A percentile compares a stretch with the other conserved stretches of the same genome.
phyloP scores from a whole-genome alignment of 2,888 invertebrate species.

The Drosophila paramelanica region DNA sequence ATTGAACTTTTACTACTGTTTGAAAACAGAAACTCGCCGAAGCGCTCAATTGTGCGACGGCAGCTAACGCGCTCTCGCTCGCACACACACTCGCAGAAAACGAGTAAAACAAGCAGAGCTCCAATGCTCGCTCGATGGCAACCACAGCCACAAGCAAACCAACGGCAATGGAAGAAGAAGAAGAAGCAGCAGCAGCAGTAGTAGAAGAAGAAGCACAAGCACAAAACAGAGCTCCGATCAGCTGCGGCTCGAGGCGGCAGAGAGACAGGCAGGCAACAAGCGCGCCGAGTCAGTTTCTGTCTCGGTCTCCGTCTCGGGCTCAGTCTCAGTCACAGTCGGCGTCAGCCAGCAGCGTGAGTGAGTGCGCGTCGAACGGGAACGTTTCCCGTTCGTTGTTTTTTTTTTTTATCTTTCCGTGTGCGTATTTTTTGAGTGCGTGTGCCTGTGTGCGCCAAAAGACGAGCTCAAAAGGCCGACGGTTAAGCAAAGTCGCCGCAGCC shows the following conservation, averaged over 20 bases:
- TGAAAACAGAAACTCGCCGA: constrained; percentile 56
- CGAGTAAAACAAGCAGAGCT: constrained; percentile 39
- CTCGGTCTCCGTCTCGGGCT: constrained; percentile 55
- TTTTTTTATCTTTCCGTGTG: constrained; percentile 12
- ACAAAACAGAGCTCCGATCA: constrained; percentile 52
- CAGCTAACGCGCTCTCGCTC: constrained; percentile 22
- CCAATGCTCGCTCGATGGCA: constrained; percentile 54
- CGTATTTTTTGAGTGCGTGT: constrained; percentile 18
- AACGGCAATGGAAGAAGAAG: constrained; percentile 14
- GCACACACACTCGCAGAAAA: constrained; percentile 15
- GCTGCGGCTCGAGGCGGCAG: constrained; percentile 42
- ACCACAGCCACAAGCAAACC: constrained; percentile 48
- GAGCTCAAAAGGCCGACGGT: constrained; percentile 41
- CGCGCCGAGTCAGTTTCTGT: constrained; percentile 58
- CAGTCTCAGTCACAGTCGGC: constrained; percentile 76
- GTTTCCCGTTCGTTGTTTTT: constrained; percentile 56
- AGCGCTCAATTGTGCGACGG: constrained; percentile 61
- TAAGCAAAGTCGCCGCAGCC: constrained; percentile 20
- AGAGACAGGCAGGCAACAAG: constrained; percentile 35
- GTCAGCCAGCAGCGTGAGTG: constrained; percentile 77
- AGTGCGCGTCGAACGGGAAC: constrained; percentile 77
- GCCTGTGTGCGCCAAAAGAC: constrained; percentile 37
- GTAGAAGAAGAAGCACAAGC: constrained; percentile 18
- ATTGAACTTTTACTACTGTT: constrained; percentile 78
- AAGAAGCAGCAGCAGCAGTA: constrained; percentile 23